Base-by-base conservation (phyloP, 2,113 vertebrate species). In the Sinocyclocheilus grahami region DNA sequence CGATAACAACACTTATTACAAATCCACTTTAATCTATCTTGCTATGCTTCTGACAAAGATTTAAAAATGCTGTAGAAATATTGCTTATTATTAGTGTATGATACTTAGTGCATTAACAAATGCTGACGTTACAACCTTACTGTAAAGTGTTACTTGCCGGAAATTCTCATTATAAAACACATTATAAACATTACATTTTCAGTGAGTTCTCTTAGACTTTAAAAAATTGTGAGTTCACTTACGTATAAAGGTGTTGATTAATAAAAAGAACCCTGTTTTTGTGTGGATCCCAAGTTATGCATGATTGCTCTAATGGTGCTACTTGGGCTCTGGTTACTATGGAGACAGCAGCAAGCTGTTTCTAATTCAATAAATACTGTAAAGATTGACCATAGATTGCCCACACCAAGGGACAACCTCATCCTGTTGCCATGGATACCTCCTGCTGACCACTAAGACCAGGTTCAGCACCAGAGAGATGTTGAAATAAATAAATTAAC, bases 401-500 rank as follows among this genome's bases (percentile, higher is more conserved):
- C 72, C 81, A 62, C 77, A 24, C 11, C 37, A 14, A 89, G 89
- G 84, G 78, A 88, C 78, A 78, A 86, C 39, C 82, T 89, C 85
- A 87, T 88, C 89, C 87, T 83, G 90, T 93, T 92, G 71, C 91
- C 86, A 92, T 90, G 90, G 92, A 89, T 87, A 91, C 89, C 53
- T 84, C 48, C 71, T 63, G 30, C 51, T 24, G 16, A 63, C 13
- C 65, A 71, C 27, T 53, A 8, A 72, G 11, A 0, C 74, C 62
- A 30, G 46, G 12, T 65, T 39, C 78, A 76, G 39, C 24, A 83
- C 10, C 13, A 42, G 48, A 1, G 11, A 46, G 55, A 30, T 22
- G 7, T 16, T 33, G 0, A 77, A 53, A 37, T 14, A 72, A 83
- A 83, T 5, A 10, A 65, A 81, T 46, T 4, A 11, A 63, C 10